These are phyloP conservation scores for Helleia helle DNA, from an alignment of 2,888 invertebrate genomes.

Conservation along the genomic window DNA sequence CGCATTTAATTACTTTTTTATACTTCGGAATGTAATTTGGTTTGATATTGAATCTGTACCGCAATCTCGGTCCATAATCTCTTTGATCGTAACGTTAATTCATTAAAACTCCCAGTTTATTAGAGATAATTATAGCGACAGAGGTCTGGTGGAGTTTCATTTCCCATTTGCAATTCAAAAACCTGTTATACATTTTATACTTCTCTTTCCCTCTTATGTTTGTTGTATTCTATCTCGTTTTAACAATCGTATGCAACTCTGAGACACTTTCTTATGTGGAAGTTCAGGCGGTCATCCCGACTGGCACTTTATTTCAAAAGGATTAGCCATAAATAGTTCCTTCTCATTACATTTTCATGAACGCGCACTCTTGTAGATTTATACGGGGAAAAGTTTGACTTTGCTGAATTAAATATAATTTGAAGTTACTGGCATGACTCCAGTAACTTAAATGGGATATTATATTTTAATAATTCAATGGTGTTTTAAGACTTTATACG, in stretches of 20 bases:
- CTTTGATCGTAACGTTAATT: constrained; percentile 62
- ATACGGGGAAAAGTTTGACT: constrained; percentile 66
- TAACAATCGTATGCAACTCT: too few species aligned
- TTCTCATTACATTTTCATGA: constrained; percentile 70
- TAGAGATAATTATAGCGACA: constrained; percentile 55
- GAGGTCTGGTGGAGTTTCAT: constrained; percentile 44
- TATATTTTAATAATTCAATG: not conserved
- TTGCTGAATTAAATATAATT: constrained; percentile 69
- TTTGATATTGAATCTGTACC: constrained; percentile 16
- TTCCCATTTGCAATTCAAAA: constrained; percentile 70
- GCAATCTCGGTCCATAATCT: constrained; percentile 35
- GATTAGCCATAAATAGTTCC: constrained; percentile 72
- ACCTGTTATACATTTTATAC: constrained; percentile 33
- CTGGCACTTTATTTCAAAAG: constrained; percentile 64
- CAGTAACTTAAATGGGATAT: too few species aligned
- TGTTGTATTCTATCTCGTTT: too few species aligned
- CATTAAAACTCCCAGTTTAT: constrained; percentile 60
- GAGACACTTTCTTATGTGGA: constrained; percentile 50
- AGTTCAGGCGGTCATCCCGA: constrained; percentile 42
- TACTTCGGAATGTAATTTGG: constrained; percentile 1
- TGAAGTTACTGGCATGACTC: constrained; percentile 45
- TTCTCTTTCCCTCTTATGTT: constrained; percentile 23
- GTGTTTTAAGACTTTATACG: too few species aligned
- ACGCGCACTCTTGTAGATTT: constrained; percentile 59
- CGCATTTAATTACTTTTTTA: not conserved